Conservation (phyloP, 2,113 vertebrate genomes). For the Entomyzon cyanotis region DNA sequence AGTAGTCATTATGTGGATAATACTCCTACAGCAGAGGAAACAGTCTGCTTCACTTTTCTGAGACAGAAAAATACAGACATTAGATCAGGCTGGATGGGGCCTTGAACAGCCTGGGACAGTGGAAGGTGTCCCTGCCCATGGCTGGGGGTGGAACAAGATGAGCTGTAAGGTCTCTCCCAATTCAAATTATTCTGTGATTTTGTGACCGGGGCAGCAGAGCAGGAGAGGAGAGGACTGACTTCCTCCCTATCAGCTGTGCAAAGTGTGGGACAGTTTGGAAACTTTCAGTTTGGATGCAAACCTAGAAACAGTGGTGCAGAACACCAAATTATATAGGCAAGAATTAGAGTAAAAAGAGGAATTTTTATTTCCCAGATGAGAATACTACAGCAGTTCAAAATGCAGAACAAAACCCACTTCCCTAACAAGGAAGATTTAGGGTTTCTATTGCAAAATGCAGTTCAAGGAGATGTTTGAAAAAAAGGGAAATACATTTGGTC, state of each 20-base stretch:
- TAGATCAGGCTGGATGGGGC: neutral
- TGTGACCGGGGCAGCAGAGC: neutral
- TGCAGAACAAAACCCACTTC: neutral
- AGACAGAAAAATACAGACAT: neutral
- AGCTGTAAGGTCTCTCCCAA: neutral
- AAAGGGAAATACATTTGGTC: neutral
- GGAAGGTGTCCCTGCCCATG: neutral
- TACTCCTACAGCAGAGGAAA: neutral
- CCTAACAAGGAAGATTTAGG: neutral
- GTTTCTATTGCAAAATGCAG: neutral
- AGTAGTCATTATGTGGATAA: neutral
- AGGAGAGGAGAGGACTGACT: neutral
- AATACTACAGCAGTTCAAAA: neutral
- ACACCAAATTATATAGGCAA: neutral
- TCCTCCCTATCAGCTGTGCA: neutral
- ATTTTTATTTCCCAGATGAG: neutral
- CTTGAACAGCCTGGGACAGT: neutral
- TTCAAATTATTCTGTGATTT: neutral
- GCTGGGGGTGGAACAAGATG: neutral
- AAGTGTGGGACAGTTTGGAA: neutral
- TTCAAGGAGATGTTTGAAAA: neutral
- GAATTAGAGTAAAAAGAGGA: neutral
- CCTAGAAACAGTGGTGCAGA: neutral
- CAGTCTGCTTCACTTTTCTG: neutral
- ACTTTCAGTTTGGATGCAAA: neutral